Conservation (phyloP, 2,888 invertebrate species). For the Stenurella melanura region DNA sequence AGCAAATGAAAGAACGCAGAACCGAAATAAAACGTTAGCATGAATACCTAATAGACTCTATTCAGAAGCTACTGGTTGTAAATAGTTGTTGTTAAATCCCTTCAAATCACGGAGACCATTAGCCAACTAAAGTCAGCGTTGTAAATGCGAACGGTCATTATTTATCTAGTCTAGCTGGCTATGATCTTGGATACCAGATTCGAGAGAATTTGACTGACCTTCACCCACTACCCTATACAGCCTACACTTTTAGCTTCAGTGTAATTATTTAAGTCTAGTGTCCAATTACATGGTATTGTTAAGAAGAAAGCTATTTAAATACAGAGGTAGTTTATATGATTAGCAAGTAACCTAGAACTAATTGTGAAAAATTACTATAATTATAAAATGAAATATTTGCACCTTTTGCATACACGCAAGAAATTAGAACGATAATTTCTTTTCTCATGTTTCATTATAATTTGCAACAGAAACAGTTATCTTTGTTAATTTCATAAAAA, state of each 20-base stretch:
- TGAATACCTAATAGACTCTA: slow-evolving; percentile 20
- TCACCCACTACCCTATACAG: slow-evolving; percentile 35
- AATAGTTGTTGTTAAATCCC: slow-evolving; percentile 38
- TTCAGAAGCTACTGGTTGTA: slow-evolving; percentile 30
- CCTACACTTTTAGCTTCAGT: slow-evolving; percentile 19
- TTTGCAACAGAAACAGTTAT: background rate
- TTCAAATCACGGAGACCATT: slow-evolving; percentile 65
- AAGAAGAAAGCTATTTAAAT: background rate
- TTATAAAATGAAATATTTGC: background rate
- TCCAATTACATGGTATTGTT: slow-evolving; percentile 3
- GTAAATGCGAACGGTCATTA: slow-evolving; percentile 60
- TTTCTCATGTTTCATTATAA: background rate
- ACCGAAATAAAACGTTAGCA: slow-evolving; percentile 11
- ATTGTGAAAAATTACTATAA: background rate
- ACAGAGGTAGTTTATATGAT: no score
- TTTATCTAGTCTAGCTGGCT: slow-evolving; percentile 55
- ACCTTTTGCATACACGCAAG: no score
- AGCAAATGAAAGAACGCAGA: background rate
- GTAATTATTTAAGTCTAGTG: slow-evolving; percentile 32
- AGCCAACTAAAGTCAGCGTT: slow-evolving; percentile 59
- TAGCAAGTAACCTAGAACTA: background rate
- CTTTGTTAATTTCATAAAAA: no score
- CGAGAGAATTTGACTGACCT: slow-evolving; percentile 36
- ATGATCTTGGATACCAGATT: slow-evolving; percentile 38
- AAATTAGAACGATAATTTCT: background rate